Base-by-base conservation (phyloP, 2,888 invertebrate genomes). In the Neocrepidodera transversa region DNA sequence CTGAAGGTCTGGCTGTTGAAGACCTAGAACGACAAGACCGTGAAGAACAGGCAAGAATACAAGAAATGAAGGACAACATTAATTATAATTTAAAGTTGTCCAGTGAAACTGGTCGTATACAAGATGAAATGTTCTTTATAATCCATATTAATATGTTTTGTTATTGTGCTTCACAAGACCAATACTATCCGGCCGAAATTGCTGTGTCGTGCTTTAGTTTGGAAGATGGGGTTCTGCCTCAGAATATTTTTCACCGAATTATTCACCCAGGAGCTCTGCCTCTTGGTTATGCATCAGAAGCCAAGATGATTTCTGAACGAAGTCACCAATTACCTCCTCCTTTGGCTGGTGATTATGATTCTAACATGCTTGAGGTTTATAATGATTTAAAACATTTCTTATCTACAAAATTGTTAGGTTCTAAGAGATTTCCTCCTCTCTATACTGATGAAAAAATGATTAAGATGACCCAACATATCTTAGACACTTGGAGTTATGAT, bases 251-350 rank as follows among this genome's bases (percentile, higher is more conserved):
- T 49, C 71, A 74, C 50, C 38, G 50, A 11, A 50, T 68, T 16
- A 62, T 75, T 1, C 54, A 69, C 20, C 72, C 74, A 49, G 74
- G 68, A 53, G 71, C 61, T 60, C 76, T 81, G 17, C 77, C 76
- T 16, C 51, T 78, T 48, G 85, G 85, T 0, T 84, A 80, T 63
- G 74, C 74, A 1, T 74, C 77, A 60, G 79, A 79, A 13, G 81
- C 84, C 0, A 71, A 75, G 43, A 68, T 79, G n/a, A 78, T 79
- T 58, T 76, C 82, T 0, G 71, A 77, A 1, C 67, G 71, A 1
- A 81, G 82, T 0, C 86, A 86, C 68, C 74, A 79, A 54, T 71
- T 86, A 38, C 78, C 77, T 1, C 61, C 79, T 17, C 81, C 83
- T 1, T 72, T 81, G 13, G 78, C 78, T 1, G 67, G 78, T 3